Base-by-base conservation (phyloP, 2,888 invertebrate species). In the Ochropacha duplaris region DNA sequence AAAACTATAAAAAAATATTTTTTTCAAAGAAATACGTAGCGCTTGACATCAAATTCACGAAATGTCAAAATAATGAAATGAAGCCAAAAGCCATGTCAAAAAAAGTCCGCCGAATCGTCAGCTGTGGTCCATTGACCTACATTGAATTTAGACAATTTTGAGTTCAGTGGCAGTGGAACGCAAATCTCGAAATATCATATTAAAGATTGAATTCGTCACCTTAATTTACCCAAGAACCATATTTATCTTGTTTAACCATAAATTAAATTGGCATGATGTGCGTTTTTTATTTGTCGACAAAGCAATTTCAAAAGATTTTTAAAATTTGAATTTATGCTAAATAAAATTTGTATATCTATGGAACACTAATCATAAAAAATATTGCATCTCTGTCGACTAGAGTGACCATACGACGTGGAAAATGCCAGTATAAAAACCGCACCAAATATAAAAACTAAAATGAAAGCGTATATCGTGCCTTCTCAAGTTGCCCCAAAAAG, bases 41-140 rank as follows among this genome's bases (percentile, higher is more conserved):
- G 88, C 88, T 90, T 92, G 92, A 92, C 92, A 93, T 87, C 87
- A 84, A 92, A 90, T 89, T 88, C 90, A 87, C 86, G 86, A 92
- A 90, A 91, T 88, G 93, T 93, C 93, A 93, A 93, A 93, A 93
- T 93, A 92, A 90, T 91, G 88, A 88, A 88, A 88, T 88, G 88
- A 92, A 91, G 87, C 88, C 87, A 88, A 90, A 88, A 89, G 87
- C 84, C 84, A 84, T 92, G 90, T 88, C 91, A 90, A 90, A 92
- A 90, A 90, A 90, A 90, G 86, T 88, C 86, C 89, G 90, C 90
- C 84, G 88, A 88, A 87, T 88, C 81, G 83, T 86, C 84, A 84
- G 80, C 79, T 81, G 80, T 81, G 72, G 78, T 78, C 75, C 81
- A 78, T 78, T 80, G 80, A 80, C 81, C 81, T 75, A 78, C 67